Evolutionary conservation across 2,113 vertebrate genomes (phyloP), one percentile per base, ranked within the genome.

Genomic region (Tragulus kanchil): DNA sequence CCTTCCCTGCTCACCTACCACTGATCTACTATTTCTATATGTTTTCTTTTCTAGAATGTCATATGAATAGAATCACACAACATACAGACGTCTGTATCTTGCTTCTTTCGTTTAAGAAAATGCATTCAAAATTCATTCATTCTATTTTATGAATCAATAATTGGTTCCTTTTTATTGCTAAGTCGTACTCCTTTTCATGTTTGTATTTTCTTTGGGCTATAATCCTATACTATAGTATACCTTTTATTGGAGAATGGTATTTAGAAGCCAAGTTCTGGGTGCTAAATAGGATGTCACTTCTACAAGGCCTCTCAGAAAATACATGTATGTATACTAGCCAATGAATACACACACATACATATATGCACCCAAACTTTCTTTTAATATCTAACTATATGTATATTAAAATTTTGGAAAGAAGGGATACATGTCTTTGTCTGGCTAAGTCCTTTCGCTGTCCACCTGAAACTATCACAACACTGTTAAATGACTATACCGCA

Each of bases 91-190:
- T 64, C 17, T 92, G 17, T 11, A 16, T 48, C 64, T 77, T 17
- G 3, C 58, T 92, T 75, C 42, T 61, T 62, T 89, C 52, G 36
- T 67, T 88, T 79, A 67, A 96, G 83, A 88, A 84, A 88, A 15
- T 58, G 42, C 4, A 4, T 61, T 54, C 62, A 45, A 93, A 81
- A n/a, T 52, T 54, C 4, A 15, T 26, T 45, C 26, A 9, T 25
- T 62, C 26, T 36, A 4, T 81, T 85, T 23, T 15, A 10, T 42
- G 56, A 81, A 48, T 69, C 31, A 7, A 50, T 19, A 36, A 45
- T 77, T 45, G 61, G 1, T 83, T 91, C 42, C 64, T 79, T 95
- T 73, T 17, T 19, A 36, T 52, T 56, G 59, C 21, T 77, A 50
- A 69, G 59, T 58, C 50, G 7, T 95, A 73, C 61, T 85, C 31